These are phyloP conservation scores for Eunapius fragilis DNA, from an alignment of 37 sponge, comb jelly and placozoan species.

Conservation along the genomic window DNA sequence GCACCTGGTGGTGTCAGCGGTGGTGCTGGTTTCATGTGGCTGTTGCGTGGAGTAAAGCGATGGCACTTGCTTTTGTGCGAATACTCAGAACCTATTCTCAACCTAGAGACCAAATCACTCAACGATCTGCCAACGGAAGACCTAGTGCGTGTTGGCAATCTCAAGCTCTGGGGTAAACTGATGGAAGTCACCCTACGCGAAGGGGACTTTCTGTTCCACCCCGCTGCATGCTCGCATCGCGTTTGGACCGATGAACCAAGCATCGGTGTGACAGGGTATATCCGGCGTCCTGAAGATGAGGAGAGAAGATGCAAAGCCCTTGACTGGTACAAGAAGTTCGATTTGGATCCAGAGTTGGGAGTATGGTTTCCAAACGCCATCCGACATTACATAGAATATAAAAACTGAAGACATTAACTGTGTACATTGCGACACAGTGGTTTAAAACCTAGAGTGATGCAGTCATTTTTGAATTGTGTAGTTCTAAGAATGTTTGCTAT, in stretches of 20 bases:
- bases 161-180: neutral
- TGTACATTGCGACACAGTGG: no score
- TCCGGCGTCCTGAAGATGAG: neutral
- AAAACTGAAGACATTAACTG: no score
- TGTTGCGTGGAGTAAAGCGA: neutral
- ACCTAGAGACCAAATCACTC: neutral
- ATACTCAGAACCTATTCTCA: neutral
- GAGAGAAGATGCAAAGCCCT: neutral
- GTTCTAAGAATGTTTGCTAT: no score
- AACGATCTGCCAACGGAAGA: neutral
- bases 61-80: neutral
- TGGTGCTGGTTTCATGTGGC: neutral
- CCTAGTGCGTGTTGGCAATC: neutral
- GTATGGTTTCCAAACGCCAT: neutral
- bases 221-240: neutral
- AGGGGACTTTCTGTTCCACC: neutral
- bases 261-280: neutral
- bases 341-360: neutral
- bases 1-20: neutral
- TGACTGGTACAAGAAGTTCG: neutral
- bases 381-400: neutral
- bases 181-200: neutral
- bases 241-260: neutral
- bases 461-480: no score
- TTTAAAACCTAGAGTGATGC: no score